A percentile compares a stretch with the other conserved stretches of the same genome.
phyloP scores from a whole-genome alignment of 1,140 invertebrate genomes.

The Drosophila sp. region DNA sequence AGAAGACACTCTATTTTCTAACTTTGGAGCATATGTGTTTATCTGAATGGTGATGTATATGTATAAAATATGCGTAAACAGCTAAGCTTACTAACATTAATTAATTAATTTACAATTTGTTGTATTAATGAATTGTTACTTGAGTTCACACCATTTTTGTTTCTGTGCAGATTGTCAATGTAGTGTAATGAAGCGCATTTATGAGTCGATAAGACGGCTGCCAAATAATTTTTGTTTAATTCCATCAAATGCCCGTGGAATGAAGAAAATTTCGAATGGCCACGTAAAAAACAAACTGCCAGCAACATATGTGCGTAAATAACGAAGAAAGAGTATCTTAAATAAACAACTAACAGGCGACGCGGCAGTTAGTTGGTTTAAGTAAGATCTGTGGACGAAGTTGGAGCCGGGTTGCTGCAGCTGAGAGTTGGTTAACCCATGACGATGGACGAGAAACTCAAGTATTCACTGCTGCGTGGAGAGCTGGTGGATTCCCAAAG shows the following conservation, averaged over 20 bases:
- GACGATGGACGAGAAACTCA: conserved; percentile 80
- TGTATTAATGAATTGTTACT: no score
- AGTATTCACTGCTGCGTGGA: conserved; percentile 79
- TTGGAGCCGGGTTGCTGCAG: neutral
- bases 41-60: neutral
- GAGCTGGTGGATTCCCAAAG: conserved; percentile 77
- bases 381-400: neutral
- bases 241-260: conserved; percentile 19
- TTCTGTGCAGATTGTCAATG: neutral
- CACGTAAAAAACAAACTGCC: conserved; percentile 13
- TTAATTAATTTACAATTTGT: no score
- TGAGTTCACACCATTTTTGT: neutral
- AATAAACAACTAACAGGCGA: conserved; percentile 4
- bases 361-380: conserved; percentile 1
- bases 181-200: conserved; percentile 82
- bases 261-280: conserved; percentile 16
- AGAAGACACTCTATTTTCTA: neutral
- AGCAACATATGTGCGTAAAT: conserved; percentile 15
- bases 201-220: conserved; percentile 85
- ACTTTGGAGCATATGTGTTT: neutral
- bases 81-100: no score
- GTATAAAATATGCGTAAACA: no score
- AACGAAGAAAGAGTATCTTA: conserved; percentile 1
- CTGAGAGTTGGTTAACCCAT: neutral
- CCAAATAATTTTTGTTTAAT: conserved; percentile 82